phyloP scores from a whole-genome alignment of 2,113 vertebrate genomes.

The Sinocyclocheilus maitianheensis region DNA sequence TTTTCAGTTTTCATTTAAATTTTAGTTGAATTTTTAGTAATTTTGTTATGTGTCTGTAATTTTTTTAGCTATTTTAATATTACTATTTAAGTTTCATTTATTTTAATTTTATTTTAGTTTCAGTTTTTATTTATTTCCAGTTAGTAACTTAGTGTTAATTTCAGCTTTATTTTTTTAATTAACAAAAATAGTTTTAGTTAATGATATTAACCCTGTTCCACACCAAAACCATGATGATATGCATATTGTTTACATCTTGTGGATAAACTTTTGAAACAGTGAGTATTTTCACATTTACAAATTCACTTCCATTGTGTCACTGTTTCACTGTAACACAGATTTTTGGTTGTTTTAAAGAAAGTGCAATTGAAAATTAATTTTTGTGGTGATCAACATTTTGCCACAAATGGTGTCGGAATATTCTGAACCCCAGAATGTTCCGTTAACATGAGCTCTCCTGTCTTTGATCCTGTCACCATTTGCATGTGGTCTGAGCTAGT shows the following conservation, averaged over 20 bases:
- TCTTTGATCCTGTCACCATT: conserved; percentile 48
- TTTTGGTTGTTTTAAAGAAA: too few species aligned
- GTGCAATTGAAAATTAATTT: too few species aligned
- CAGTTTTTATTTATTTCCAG: too few species aligned
- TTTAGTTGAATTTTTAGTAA: not conserved
- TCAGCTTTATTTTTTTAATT: too few species aligned
- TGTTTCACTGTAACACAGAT: not conserved
- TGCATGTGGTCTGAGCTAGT: conserved; percentile 48
- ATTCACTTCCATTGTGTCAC: not conserved
- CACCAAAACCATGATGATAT: not conserved
- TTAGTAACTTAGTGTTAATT: too few species aligned
- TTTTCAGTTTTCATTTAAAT: too few species aligned
- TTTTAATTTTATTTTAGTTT: too few species aligned
- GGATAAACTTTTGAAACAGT: not conserved
- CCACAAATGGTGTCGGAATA: too few species aligned
- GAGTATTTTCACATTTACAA: not conserved
- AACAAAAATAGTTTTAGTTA: not conserved
- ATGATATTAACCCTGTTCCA: not conserved
- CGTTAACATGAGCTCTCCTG: not conserved
- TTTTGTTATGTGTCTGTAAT: too few species aligned
- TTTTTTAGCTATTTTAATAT: not conserved
- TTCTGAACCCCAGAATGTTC: not conserved
- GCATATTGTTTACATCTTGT: not conserved
- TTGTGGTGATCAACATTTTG: too few species aligned
- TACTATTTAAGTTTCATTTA: not conserved